Evolutionary conservation across 2,888 invertebrate genomes (phyloP), one percentile per base, ranked within the genome.

Genomic region (Deilephila elpenor): DNA sequence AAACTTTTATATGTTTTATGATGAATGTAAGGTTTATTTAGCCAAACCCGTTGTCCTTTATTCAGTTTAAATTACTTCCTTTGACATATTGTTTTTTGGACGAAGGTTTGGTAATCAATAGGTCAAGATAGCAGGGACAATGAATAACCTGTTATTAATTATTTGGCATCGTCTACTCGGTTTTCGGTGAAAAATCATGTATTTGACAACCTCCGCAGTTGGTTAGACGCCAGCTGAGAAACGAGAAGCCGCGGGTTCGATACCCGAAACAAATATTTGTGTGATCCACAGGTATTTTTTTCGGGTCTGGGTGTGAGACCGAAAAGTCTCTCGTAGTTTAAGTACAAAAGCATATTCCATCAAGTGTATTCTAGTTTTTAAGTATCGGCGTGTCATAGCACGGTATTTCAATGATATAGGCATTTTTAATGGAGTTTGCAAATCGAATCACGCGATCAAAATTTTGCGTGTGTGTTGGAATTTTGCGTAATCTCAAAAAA

Each of bases 391-490:
- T 73, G 37, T 25, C 56, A 3, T 25, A 74, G 37, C 51, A 76
- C 78, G 78, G 73, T 79, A 75, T 71, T 79, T 78, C 84, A 84
- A 67, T 80, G 74, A 77, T 76, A 78, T 77, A 72, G 75, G 71
- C 74, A 73, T 77, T 74, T 76, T 76, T 77, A 74, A 77, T 76
- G 73, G 72, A 71, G 67, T 51, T 77, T 74, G 75, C 76, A 79
- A 83, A 84, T 82, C 78, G 78, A 81, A 78, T 80, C 78, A 75
- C 78, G 76, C 76, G 75, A 83, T 79, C 78, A 75, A 79, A 84
- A 86, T 82, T 78, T 79, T 77, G 79, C 74, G 85, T 76, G 85
- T 86, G 85, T 78, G 75, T 77, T n/a, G 59, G 44, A 67, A 61
- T 71, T 80, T 81, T 83, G 78, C 83, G 83, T 84, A 83, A 85